phyloP scores from a whole-genome alignment of 2,113 vertebrate species.

The Chloebia gouldiae region DNA sequence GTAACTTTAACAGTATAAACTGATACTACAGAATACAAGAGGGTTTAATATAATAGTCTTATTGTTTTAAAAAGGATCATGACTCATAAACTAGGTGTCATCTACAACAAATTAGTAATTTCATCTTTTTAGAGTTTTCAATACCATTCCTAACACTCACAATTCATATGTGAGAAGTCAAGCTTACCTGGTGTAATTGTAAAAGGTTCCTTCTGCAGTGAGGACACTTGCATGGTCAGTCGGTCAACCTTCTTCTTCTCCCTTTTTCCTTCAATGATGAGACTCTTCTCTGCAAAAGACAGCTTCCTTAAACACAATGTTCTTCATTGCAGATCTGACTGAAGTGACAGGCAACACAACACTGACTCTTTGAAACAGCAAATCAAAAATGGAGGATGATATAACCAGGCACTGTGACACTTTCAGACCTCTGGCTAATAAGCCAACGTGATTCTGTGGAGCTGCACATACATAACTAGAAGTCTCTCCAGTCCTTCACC shows the following conservation, averaged over 20 bases:
- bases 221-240: constrained; percentile 86
- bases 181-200: constrained; percentile 85
- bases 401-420: background rate
- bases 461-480: background rate
- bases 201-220: constrained; percentile 84
- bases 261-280: constrained; percentile 92
- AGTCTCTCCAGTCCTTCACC: background rate
- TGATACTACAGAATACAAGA: background rate
- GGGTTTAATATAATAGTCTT: background rate
- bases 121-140: background rate
- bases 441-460: background rate
- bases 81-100: background rate
- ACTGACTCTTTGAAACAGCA: background rate
- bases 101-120: background rate
- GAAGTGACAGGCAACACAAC: background rate
- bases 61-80: background rate
- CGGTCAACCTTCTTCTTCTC: constrained; percentile 92
- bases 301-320: background rate
- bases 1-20: background rate
- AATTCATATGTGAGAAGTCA: background rate
- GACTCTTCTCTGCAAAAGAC: constrained; percentile 78
- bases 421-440: background rate
- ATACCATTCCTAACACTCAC: background rate
- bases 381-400: background rate
- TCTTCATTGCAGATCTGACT: background rate